phyloP scores from a whole-genome alignment of 1,140 invertebrate species.

The Drosophila tropicalis region DNA sequence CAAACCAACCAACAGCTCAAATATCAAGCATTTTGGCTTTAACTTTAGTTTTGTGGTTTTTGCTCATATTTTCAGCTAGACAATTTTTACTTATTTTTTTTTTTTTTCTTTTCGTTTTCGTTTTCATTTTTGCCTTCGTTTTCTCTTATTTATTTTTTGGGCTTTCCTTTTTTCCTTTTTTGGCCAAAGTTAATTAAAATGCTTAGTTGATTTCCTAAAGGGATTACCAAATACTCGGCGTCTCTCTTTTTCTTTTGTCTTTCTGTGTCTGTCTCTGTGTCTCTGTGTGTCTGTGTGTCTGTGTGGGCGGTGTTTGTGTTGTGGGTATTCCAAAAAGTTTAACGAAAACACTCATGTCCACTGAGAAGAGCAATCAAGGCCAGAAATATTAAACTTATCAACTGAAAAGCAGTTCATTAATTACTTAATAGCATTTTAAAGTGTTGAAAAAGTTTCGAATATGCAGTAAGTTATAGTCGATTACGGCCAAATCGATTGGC shows the following conservation, averaged over 20 bases:
- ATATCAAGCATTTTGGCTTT: constrained; percentile 46
- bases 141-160: constrained; percentile 1
- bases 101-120: not conserved
- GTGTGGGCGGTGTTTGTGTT: not conserved
- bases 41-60: constrained; percentile 71
- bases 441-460: not conserved
- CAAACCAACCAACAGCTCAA: constrained; percentile 1
- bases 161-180: constrained; percentile 12
- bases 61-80: constrained; percentile 69
- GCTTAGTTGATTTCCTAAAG: constrained; percentile 77
- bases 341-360: too few relatives aligned
- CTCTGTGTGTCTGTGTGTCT: not conserved
- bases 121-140: constrained; percentile 6
- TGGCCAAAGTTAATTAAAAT: constrained; percentile 75
- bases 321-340: too few relatives aligned
- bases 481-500: not conserved
- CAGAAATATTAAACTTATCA: not conserved
- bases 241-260: constrained; percentile 16
- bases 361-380: too few relatives aligned
- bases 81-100: constrained; percentile 19
- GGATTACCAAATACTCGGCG: constrained; percentile 59
- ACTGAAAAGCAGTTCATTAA: not conserved
- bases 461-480: not conserved
- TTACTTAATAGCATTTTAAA: not conserved
- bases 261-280: constrained; percentile 16